phyloP scores from a whole-genome alignment of 35 echinoderm and acorn worm species.

The Ophiothrix spiculata region DNA sequence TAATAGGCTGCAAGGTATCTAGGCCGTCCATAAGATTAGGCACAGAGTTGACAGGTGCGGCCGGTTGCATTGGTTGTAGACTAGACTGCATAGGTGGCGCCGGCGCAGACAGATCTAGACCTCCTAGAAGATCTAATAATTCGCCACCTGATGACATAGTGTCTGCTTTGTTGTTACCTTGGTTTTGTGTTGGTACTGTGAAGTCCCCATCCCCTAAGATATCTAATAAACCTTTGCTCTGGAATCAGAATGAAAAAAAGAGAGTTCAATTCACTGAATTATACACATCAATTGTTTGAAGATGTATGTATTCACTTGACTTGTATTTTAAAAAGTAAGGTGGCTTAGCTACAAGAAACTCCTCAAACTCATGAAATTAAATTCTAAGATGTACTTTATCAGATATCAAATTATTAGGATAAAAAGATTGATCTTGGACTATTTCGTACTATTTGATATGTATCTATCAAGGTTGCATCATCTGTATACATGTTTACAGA shows the following conservation, averaged over 20 bases:
- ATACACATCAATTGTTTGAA: too few relatives aligned
- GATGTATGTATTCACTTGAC: too few relatives aligned
- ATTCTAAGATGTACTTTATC: too few relatives aligned
- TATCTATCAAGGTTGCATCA: too few relatives aligned
- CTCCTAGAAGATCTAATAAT: constrained; percentile 74
- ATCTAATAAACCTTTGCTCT: constrained; percentile 88
- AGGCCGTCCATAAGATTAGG: constrained; percentile 78
- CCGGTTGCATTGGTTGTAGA: constrained; percentile 7
- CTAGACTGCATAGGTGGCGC: not conserved
- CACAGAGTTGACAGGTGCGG: constrained; percentile 34
- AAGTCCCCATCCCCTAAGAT: constrained; percentile 57
- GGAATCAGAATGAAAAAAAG: not conserved
- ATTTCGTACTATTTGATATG: too few relatives aligned
- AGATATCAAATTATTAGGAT: too few relatives aligned
- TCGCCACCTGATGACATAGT: constrained; percentile 42
- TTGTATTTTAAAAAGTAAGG: too few relatives aligned
- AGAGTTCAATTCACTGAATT: too few relatives aligned
- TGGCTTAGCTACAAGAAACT: too few relatives aligned
- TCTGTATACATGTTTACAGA: too few relatives aligned
- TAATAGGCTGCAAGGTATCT: constrained; percentile 50
- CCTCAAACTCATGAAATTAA: too few relatives aligned
- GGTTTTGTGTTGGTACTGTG: constrained; percentile 33
- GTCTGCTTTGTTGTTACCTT: constrained; percentile 18
- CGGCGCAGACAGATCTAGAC: constrained; percentile 34
- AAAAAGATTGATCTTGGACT: too few relatives aligned